Conservation (phyloP, 2,113 vertebrate genomes). For the Bolborhynchus lineola region DNA sequence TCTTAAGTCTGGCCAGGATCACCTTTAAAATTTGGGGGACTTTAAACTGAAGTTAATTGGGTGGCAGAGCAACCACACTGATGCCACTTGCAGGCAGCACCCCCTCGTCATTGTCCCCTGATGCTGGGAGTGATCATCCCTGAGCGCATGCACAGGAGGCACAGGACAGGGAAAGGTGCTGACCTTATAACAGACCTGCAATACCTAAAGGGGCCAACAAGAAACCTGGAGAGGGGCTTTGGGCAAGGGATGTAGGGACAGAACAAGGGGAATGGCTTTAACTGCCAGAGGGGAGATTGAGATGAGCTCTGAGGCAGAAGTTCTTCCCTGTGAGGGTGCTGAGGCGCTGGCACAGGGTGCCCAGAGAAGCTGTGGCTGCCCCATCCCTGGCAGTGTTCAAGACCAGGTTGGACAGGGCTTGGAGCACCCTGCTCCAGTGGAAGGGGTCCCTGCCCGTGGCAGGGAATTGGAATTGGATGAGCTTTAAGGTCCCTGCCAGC, state of each 20-base stretch:
- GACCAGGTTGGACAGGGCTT: not conserved
- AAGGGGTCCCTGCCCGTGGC: not conserved
- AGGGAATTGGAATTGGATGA: not conserved
- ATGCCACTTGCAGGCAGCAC: not conserved
- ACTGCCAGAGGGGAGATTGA: not conserved
- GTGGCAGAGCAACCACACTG: not conserved
- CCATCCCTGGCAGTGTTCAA: not conserved
- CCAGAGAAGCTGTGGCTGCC: not conserved
- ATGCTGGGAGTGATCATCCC: not conserved
- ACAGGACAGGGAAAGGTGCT: not conserved
- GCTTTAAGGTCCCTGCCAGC: not conserved
- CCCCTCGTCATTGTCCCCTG: not conserved
- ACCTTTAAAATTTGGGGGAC: not conserved
- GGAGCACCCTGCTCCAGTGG: not conserved
- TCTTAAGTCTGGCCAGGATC: not conserved
- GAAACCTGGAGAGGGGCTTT: not conserved
- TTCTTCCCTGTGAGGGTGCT: not conserved
- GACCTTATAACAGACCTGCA: not conserved
- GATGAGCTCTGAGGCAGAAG: too few relatives aligned
- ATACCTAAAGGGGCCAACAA: not conserved
- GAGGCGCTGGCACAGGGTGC: not conserved
- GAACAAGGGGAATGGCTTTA: not conserved
- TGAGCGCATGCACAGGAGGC: not conserved
- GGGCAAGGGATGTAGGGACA: too few relatives aligned
- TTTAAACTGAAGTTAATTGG: not conserved